Percentiles rank a stretch among this genome's conserved stretches.
phyloP scores from a whole-genome alignment of 1,140 invertebrate species.

The Caenorhabditis elegans region WBcel235 BX284605.5:13992501-13993000 shows the following conservation, averaged over 20 bases:
- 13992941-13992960: background rate
- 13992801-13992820: background rate
- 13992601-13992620: background rate
- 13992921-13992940: background rate
- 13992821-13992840: background rate
- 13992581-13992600: background rate
- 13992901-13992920: background rate
- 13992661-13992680: background rate
- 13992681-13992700: background rate
- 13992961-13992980: background rate
- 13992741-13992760: background rate
- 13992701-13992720: background rate
- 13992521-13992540: background rate
- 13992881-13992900: background rate
- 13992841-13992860: slow-evolving; percentile 9
- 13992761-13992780: background rate
- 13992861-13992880: background rate
- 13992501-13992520: too few species aligned
- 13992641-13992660: background rate
- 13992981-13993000: background rate
- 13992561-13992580: too few species aligned
- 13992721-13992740: too few species aligned
- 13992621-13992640: background rate
- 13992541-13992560: too few species aligned
- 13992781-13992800: background rate